Base-by-base conservation (phyloP, 2,797 vertebrate species). In the Gobionotothen gibberifrons region DNA sequence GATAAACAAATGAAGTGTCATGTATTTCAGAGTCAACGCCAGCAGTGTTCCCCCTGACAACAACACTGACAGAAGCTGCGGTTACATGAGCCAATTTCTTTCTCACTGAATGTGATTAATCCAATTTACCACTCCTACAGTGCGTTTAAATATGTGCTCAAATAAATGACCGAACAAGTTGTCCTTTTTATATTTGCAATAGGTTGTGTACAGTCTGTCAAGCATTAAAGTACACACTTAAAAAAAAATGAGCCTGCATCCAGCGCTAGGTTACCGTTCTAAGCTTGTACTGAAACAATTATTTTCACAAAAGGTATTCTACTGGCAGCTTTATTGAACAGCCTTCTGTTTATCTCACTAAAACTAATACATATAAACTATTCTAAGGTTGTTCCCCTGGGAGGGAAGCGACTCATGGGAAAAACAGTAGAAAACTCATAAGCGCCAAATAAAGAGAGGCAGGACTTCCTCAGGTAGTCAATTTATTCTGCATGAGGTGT, bases 31-130 rank as follows among this genome's bases (percentile, higher is more conserved):
- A 22, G 9, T 32, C 61, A 74, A 71, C 7, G 26, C 54, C 54
- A 56, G 43, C 69, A 65, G 51, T 55, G 48, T 56, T 73, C 52
- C 54, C 68, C 42, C 17, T 44, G 65, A 71, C 51, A 65, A 29
- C 40, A 59, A 21, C 51, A 55, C 49, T 58, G 67, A 82, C 81
- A 78, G 69, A 32, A 81, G 85, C 85, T 85, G 86, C 76, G 83
- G 19, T 63, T 66, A 82, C 66, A 74, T 21, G 66, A 55, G 79
- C 69, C 61, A 43, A 10, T 69, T 74, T 72, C 3, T 54, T 46
- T 69, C 48, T 36, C 47, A 61, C 55, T 52, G n/a, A 64, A 51
- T 26, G 21, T 21, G 42, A 66, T 40, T 26, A 40, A 11, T 62
- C 55, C 48, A 76, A 48, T 47, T 11, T 13, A 40, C 13, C 26